phyloP scores from a whole-genome alignment of 2,888 invertebrate genomes.

The Chaetogeoica ovagalla region DNA sequence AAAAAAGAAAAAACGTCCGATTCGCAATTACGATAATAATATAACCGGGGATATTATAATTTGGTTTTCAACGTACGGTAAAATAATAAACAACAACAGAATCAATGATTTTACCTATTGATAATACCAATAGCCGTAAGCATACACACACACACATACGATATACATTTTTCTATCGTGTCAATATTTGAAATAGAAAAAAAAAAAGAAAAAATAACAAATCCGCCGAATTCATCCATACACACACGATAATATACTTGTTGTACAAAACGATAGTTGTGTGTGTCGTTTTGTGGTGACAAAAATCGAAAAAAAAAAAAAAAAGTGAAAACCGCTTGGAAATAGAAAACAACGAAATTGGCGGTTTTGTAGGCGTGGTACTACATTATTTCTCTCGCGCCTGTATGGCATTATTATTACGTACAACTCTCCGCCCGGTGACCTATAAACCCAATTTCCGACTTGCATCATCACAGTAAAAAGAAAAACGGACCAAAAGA shows the following conservation, averaged over 20 bases:
- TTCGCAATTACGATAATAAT: too few species aligned
- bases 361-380: conserved; percentile 37
- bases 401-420: conserved; percentile 17
- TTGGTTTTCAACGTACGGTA: too few species aligned
- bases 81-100: too few species aligned
- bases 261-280: not conserved
- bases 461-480: conserved; percentile 46
- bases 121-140: too few species aligned
- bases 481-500: conserved; percentile 30
- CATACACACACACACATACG: too few species aligned
- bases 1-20: too few species aligned
- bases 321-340: conserved; percentile 41
- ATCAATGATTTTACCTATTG: too few species aligned
- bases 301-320: conserved; percentile 6
- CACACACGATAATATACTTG: not conserved
- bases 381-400: conserved; percentile 2
- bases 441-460: conserved; percentile 43
- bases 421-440: conserved; percentile 26
- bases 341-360: conserved; percentile 44
- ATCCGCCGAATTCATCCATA: too few species aligned
- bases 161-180: too few species aligned
- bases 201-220: too few species aligned
- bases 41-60: too few species aligned
- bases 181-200: too few species aligned
- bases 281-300: not conserved